These are phyloP conservation scores for Alces alces DNA, from an alignment of 2,113 vertebrate species.

Conservation along the genomic window DNA sequence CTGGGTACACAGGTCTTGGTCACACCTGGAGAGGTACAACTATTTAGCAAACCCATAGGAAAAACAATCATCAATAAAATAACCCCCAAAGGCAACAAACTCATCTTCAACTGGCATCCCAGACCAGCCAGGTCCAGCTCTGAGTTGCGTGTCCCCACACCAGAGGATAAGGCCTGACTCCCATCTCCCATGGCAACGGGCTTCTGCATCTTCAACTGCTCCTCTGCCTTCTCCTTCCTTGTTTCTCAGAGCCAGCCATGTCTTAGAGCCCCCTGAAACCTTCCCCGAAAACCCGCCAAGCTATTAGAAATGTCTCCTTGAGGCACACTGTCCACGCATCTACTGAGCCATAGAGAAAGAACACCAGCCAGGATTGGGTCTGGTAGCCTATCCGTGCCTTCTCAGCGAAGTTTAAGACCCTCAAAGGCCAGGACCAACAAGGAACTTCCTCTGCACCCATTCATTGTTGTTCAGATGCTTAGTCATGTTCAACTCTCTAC, in stretches of 20 bases:
- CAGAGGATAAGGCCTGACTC: too few relatives aligned
- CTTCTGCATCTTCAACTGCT: not conserved
- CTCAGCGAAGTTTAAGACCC: not conserved
- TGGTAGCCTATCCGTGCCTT: not conserved
- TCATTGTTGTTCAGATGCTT: not conserved
- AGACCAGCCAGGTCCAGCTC: not conserved
- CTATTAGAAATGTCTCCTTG: not conserved
- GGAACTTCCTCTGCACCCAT: not conserved
- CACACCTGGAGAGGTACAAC: not conserved
- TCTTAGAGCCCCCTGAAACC: not conserved
- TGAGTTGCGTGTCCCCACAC: rapidly evolving
- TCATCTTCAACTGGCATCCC: not conserved
- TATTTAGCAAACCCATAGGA: not conserved
- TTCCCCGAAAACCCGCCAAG: not conserved
- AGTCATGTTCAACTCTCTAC: not conserved
- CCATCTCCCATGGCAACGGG: not conserved
- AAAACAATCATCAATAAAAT: not conserved
- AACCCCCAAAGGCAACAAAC: not conserved
- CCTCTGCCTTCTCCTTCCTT: not conserved
- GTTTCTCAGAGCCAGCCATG: not conserved
- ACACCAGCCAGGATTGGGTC: not conserved
- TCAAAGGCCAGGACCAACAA: not conserved
- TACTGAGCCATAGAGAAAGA: not conserved
- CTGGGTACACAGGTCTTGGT: not conserved
- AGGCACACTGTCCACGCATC: not conserved